phyloP scores from a whole-genome alignment of 2,888 invertebrate genomes.

The Ochropacha duplaris region DNA sequence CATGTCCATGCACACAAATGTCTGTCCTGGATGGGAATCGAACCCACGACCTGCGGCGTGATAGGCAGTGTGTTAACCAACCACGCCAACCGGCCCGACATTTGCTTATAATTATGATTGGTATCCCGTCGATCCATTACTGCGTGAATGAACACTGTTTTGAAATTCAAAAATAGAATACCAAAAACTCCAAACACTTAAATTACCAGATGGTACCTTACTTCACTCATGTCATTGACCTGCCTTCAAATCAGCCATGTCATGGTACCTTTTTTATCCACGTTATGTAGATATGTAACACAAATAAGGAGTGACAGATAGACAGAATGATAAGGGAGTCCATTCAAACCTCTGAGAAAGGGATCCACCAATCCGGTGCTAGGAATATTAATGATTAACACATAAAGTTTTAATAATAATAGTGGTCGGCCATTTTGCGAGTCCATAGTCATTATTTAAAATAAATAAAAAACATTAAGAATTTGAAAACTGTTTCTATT shows the following conservation, averaged over 20 bases:
- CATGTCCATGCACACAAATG: too few relatives aligned
- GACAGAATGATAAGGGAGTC: constrained; percentile 34
- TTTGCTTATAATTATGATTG: too few relatives aligned
- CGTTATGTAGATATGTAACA: constrained; percentile 12
- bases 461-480: too few relatives aligned
- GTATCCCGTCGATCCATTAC: too few relatives aligned
- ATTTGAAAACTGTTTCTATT: too few relatives aligned
- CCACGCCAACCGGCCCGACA: too few relatives aligned
- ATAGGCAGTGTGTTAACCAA: too few relatives aligned
- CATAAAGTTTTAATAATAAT: background rate
- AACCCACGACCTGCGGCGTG: too few relatives aligned
- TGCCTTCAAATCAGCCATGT: background rate
- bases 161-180: background rate
- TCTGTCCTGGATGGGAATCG: too few relatives aligned
- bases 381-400: background rate
- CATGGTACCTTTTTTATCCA: constrained; percentile 8
- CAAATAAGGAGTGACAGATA: constrained; percentile 31
- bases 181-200: background rate
- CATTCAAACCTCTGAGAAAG: background rate
- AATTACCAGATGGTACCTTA: too few relatives aligned
- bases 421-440: too few relatives aligned
- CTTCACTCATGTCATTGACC: background rate
- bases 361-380: background rate
- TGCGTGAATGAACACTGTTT: background rate
- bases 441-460: too few relatives aligned